These are phyloP conservation scores for Rana temporaria DNA, from an alignment of 2,113 vertebrate species.

Conservation along the genomic window DNA sequence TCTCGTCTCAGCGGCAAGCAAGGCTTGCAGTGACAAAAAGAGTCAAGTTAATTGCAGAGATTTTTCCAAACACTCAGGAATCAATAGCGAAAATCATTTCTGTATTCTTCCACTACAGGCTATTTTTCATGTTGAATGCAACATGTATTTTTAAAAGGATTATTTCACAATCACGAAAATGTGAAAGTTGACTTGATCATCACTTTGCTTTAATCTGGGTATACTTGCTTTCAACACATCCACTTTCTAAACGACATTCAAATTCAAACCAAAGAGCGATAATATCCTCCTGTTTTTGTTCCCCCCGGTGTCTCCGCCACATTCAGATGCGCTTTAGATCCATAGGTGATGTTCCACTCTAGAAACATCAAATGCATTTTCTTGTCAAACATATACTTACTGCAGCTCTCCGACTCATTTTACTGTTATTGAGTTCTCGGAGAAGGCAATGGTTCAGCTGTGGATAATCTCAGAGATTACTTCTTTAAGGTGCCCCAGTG, in stretches of 20 bases:
- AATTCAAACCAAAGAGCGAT: constrained; percentile 13
- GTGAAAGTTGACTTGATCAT: constrained; percentile 10
- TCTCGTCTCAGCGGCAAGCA: constrained; percentile 13
- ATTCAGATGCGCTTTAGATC: constrained; percentile 15
- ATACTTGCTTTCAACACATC: background rate
- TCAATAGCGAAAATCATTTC: constrained; percentile 36
- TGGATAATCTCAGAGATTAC: constrained; percentile 53
- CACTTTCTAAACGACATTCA: constrained; percentile 20
- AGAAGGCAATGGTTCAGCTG: constrained; percentile 24
- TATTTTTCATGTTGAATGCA: constrained; percentile 30
- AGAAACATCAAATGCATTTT: constrained; percentile 25
- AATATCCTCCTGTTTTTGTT: background rate
- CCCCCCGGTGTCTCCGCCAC: background rate
- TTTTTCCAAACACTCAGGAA: constrained; percentile 18
- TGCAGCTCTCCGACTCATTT: constrained; percentile 38
- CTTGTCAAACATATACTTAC: constrained; percentile 15
- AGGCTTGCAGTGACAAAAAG: constrained; percentile 11
- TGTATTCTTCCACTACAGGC: background rate
- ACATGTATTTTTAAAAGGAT: constrained; percentile 45
- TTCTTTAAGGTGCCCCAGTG: constrained; percentile 29
- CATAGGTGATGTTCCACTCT: constrained; percentile 13
- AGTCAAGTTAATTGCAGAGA: constrained; percentile 25
- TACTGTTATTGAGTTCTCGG: constrained; percentile 39
- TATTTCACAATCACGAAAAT: constrained; percentile 14
- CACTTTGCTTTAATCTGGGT: background rate